A percentile compares a stretch with the other conserved stretches of the same genome.
Evolutionary conservation across 2,797 vertebrate genomes (phyloP).

Genomic region (Gephyroberyx darwinii): DNA sequence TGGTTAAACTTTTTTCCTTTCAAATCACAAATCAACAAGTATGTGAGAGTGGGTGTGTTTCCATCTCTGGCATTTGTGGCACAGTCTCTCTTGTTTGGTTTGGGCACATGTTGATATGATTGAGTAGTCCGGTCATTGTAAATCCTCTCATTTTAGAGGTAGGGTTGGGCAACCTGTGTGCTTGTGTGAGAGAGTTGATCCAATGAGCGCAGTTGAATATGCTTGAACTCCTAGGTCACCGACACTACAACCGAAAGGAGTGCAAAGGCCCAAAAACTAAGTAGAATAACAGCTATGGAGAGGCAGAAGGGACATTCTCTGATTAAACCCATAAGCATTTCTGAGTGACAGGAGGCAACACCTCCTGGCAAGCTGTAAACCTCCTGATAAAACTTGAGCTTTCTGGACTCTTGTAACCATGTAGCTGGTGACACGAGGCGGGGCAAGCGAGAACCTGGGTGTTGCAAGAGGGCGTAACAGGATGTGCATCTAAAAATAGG

Average conservation of each 20-base stretch:
- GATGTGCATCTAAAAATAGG: slow-evolving; percentile 75
- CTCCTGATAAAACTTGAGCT: slow-evolving; percentile 45
- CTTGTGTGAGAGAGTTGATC: neutral
- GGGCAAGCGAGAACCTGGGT: slow-evolving; percentile 51
- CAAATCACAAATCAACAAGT: too few species aligned
- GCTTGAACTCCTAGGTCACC: too few species aligned
- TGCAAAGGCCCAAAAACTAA: too few species aligned
- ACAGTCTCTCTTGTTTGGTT: slow-evolving; percentile 40
- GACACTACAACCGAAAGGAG: too few species aligned
- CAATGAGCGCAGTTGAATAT: too few species aligned
- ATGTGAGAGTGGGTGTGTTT: neutral
- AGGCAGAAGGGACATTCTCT: neutral
- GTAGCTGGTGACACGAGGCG: slow-evolving; percentile 52
- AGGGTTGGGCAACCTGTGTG: slow-evolving; percentile 21
- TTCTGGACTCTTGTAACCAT: slow-evolving; percentile 66
- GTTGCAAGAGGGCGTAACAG: slow-evolving; percentile 73
- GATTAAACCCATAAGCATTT: neutral
- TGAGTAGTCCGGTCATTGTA: neutral
- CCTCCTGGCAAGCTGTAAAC: slow-evolving; percentile 42
- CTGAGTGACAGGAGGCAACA: neutral
- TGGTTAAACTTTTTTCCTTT: too few species aligned
- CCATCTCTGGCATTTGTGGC: neutral
- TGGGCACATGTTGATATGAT: slow-evolving; percentile 4
- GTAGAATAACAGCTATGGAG: neutral
- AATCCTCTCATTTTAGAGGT: neutral